Evolutionary conservation across 2,797 vertebrate species (phyloP).

Genomic region (Thripadectes ignobilis): DNA sequence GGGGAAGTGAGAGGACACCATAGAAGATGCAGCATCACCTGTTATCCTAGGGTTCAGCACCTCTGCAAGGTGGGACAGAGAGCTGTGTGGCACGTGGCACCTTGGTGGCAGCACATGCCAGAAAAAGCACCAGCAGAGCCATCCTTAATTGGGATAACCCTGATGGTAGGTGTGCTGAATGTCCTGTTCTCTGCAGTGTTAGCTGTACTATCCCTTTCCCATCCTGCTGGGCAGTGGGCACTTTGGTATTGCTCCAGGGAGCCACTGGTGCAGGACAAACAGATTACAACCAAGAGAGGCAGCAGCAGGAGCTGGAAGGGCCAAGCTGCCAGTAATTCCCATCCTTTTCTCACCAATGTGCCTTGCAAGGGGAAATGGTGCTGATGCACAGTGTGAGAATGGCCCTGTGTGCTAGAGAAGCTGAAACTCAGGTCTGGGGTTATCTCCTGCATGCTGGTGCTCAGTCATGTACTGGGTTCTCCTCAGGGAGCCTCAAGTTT

Average conservation of each 20-base stretch:
- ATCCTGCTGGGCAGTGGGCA: fast-evolving
- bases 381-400: neutral
- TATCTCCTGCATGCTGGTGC: neutral
- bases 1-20: neutral
- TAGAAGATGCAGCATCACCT: neutral
- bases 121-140: neutral
- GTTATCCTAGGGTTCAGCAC: neutral
- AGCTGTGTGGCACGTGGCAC: fast-evolving
- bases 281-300: neutral
- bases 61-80: fast-evolving
- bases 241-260: neutral
- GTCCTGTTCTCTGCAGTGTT: neutral
- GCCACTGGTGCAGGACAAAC: neutral
- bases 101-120: neutral
- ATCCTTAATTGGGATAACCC: neutral
- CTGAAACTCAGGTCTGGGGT: neutral
- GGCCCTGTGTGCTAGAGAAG: neutral
- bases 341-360: neutral
- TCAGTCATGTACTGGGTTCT: neutral
- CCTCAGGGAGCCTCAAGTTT: neutral
- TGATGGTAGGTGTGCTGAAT: neutral
- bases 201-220: neutral
- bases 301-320: neutral
- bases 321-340: neutral
- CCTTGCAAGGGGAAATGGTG: neutral